Conservation (phyloP, 2,797 vertebrate genomes). For the Phoeniculus purpureus region DNA sequence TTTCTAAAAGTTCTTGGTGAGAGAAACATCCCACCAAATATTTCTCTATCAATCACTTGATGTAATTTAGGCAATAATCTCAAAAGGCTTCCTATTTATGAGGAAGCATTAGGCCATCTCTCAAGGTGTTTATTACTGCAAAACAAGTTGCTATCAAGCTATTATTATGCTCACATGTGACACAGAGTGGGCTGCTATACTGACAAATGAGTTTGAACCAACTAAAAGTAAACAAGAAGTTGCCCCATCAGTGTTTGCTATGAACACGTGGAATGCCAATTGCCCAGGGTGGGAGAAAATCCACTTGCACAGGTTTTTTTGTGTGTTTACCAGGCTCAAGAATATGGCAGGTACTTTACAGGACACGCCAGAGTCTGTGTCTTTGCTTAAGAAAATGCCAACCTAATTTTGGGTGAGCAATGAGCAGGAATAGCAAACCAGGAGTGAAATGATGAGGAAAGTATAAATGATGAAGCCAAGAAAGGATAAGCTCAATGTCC, state of each 20-base stretch:
- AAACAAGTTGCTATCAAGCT: slow-evolving; percentile 34
- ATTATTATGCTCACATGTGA: slow-evolving; percentile 41
- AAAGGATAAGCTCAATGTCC: neutral
- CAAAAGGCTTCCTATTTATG: slow-evolving; percentile 25
- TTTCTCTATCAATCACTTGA: neutral
- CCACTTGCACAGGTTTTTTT: neutral
- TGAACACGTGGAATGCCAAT: slow-evolving; percentile 31
- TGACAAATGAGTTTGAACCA: slow-evolving; percentile 47
- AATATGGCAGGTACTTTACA: neutral
- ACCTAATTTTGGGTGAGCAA: neutral
- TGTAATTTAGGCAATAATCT: slow-evolving; percentile 2
- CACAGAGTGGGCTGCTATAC: slow-evolving; percentile 27
- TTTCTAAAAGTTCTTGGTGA: neutral
- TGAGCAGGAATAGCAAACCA: neutral
- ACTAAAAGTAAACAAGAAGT: slow-evolving; percentile 30
- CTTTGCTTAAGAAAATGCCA: neutral
- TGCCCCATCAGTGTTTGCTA: slow-evolving; percentile 45
- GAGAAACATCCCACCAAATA: neutral
- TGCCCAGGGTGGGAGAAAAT: slow-evolving; percentile 24
- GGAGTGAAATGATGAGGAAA: neutral
- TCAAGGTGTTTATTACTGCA: slow-evolving; percentile 37
- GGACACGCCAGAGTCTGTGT: accelerated
- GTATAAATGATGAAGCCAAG: neutral
- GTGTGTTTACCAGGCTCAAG: neutral
- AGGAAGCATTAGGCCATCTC: neutral